These are phyloP conservation scores for Apamea anceps DNA, from an alignment of 2,888 invertebrate species.

Conservation along the genomic window DNA sequence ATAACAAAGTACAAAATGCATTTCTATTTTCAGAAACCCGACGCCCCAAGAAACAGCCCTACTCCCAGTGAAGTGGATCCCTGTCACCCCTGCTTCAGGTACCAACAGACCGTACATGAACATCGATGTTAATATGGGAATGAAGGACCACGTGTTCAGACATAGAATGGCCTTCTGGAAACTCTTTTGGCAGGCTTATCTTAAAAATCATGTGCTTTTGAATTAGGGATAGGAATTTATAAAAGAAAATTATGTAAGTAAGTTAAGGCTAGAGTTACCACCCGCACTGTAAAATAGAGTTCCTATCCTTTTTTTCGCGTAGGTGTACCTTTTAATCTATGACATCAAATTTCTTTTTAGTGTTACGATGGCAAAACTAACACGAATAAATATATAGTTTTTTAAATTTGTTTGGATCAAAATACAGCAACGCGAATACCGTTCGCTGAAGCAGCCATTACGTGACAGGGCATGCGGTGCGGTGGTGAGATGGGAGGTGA, in stretches of 20 bases:
- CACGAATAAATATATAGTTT: neutral
- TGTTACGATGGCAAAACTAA: neutral
- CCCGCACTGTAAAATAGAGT: neutral
- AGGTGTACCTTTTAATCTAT: neutral
- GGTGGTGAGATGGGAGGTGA: neutral
- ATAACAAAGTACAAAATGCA: neutral
- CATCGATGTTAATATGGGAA: constrained; percentile 69
- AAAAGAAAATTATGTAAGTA: neutral
- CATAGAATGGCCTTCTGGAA: constrained; percentile 77
- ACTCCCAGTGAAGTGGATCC: constrained; percentile 75
- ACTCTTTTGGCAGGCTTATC: constrained; percentile 70
- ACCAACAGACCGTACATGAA: constrained; percentile 70
- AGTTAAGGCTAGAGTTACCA: neutral
- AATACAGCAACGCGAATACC: neutral
- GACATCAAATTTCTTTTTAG: neutral
- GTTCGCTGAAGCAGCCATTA: neutral
- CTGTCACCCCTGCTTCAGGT: constrained; percentile 64
- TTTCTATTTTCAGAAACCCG: constrained; percentile 74
- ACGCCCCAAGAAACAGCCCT: constrained; percentile 70
- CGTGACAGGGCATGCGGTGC: neutral
- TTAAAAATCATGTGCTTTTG: constrained; percentile 61
- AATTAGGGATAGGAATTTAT: constrained; percentile 4
- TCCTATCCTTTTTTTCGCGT: neutral
- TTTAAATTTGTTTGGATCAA: neutral
- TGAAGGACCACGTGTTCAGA: constrained; percentile 69